Evolutionary conservation across 2,797 vertebrate genomes (phyloP).

Genomic region (Siniperca obscura): DNA sequence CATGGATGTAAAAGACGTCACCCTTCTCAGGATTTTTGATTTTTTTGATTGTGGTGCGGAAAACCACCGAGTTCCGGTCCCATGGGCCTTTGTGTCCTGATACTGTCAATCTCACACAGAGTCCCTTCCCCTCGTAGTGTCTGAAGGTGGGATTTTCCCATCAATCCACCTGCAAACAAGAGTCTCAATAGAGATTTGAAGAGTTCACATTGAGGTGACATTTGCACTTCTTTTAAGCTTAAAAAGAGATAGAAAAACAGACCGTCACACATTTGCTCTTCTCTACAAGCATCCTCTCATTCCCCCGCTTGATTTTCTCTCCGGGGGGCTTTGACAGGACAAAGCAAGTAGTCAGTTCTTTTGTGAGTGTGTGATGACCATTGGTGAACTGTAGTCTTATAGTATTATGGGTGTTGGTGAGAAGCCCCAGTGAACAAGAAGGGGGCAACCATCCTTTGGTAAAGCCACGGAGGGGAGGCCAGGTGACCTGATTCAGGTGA

Average conservation of each 20-base stretch:
- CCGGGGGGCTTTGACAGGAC: slow-evolving; percentile 3
- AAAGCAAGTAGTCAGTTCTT: slow-evolving; percentile 34
- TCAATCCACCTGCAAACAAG: slow-evolving; percentile 47
- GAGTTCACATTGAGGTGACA: slow-evolving; percentile 60
- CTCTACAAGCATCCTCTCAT: slow-evolving; percentile 29
- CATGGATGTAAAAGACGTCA: slow-evolving; percentile 71
- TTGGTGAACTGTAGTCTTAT: slow-evolving; percentile 14
- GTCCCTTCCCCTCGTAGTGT: slow-evolving; percentile 18
- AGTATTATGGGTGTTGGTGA: slow-evolving; percentile 46
- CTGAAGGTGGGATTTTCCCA: slow-evolving; percentile 27
- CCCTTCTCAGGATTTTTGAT: slow-evolving; percentile 58
- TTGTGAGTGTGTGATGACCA: slow-evolving; percentile 35
- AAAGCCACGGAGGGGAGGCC: slow-evolving; percentile 68
- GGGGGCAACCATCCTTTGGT: slow-evolving; percentile 80
- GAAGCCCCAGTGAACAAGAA: slow-evolving; percentile 34
- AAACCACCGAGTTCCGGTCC: slow-evolving; percentile 36
- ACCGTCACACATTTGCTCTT: slow-evolving; percentile 26
- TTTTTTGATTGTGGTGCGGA: slow-evolving; percentile 58
- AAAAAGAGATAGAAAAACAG: slow-evolving; percentile 68
- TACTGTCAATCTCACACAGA: slow-evolving; percentile 30
- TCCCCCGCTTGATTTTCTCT: slow-evolving; percentile 16
- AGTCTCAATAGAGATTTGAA: slow-evolving; percentile 51
- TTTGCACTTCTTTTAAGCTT: slow-evolving; percentile 58
- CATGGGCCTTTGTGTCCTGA: slow-evolving; percentile 40
- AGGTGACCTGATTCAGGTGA: slow-evolving; percentile 69